phyloP scores from a whole-genome alignment of 2,113 vertebrate species.

The Prunella himalayana region DNA sequence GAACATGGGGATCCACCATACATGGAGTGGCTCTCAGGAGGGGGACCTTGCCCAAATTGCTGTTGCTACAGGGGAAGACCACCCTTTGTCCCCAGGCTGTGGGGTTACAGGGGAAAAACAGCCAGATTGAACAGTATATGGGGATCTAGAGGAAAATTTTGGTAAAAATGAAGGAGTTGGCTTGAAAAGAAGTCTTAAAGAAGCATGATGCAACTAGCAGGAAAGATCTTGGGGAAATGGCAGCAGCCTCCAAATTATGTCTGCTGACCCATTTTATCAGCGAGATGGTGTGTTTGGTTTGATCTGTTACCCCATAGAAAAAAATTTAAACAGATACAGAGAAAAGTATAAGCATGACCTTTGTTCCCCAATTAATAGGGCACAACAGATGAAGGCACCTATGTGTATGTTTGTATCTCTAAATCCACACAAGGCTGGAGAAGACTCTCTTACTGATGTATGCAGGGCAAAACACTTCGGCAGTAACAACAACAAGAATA shows the following conservation, averaged over 20 bases:
- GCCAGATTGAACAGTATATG: rapidly evolving
- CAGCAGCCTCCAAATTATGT: background rate
- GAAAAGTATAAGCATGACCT: background rate
- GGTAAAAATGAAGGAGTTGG: background rate
- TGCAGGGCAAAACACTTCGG: background rate
- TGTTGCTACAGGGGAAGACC: background rate
- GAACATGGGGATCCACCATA: rapidly evolving
- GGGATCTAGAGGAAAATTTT: background rate
- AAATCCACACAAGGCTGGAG: rapidly evolving
- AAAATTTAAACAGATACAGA: background rate
- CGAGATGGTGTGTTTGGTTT: background rate
- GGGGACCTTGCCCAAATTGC: rapidly evolving
- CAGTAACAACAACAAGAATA: background rate
- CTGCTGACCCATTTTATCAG: background rate
- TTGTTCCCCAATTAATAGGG: background rate
- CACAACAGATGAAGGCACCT: rapidly evolving
- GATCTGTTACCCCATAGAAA: background rate
- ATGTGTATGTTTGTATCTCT: background rate
- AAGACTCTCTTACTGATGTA: background rate
- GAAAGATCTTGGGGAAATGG: background rate
- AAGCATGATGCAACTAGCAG: background rate
- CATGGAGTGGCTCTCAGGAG: background rate
- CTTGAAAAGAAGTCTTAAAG: background rate
- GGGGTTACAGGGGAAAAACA: background rate
- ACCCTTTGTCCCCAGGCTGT: background rate